Base-by-base conservation (phyloP, 2,797 vertebrate species). In the Lindbergichthys nudifrons region DNA sequence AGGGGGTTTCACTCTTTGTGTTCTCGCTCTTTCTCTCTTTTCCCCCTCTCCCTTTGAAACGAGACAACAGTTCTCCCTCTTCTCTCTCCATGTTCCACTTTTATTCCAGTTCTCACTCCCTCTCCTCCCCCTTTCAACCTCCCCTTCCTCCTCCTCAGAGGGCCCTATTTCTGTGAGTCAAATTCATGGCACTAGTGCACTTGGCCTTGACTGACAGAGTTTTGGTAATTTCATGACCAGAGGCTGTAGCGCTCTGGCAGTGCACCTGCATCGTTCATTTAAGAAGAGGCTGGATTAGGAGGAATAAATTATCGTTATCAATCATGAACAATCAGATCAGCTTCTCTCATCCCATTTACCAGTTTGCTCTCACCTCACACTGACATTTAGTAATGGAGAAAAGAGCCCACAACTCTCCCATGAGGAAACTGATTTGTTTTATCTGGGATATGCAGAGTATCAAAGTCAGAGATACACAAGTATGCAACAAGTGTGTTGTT, bases 31-130 rank as follows among this genome's bases (percentile, higher is more conserved):
- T 72, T 60, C 60, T 68, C 54, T 57, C 48, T 23, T 46, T 72
- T 51, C 13, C 70, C 62, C 54, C 39, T 54, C 26, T 75, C 56
- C 59, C 69, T 87, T 87, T 90, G 79, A 90, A 88, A 82, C 0
- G 32, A 86, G 60, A 88, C 76, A 86, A 68, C 73, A 73, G 69
- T 66, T 85, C 78, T 79, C 57, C 54, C 58, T 67, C 77, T 80
- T 70, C 77, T 75, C 39, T 66, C 72, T 82, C 62, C 65, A 61
- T 86, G 77, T 90, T 88, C 82, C 69, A 87, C 82, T 87, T 88
- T 81, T 74, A 69, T 76, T 87, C 30, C 62, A 36, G 59, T 83
- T 75, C 70, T 81, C 73, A 19, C 74, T 68, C 72, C 53, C 61
- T 68, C 70, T 68, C 67, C 48, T 81, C 70, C 46, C 46, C 60